phyloP scores from a whole-genome alignment of 2,113 vertebrate genomes.

The Pseudopodoces humilis region DNA sequence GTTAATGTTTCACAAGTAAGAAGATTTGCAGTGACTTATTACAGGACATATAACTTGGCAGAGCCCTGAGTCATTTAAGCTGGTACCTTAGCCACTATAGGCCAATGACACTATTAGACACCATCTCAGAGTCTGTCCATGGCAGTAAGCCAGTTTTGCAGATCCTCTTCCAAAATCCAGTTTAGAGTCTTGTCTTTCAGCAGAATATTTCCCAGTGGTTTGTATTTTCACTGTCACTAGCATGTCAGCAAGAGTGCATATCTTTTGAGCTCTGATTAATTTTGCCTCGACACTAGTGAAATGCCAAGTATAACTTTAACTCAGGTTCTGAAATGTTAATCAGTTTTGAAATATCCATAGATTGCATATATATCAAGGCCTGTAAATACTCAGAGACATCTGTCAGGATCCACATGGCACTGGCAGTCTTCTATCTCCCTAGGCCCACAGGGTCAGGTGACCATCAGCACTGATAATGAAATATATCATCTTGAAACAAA shows the following conservation, averaged over 20 bases:
- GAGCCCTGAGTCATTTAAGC: neutral
- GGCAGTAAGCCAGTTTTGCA: neutral
- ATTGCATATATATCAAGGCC: neutral
- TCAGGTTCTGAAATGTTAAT: slow-evolving; percentile 30
- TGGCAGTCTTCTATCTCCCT: neutral
- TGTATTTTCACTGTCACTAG: neutral
- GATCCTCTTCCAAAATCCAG: neutral
- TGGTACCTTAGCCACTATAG: neutral
- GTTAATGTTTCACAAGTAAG: neutral
- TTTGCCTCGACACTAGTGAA: neutral
- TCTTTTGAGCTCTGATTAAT: slow-evolving; percentile 13
- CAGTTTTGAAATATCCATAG: neutral
- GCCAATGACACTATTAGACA: neutral
- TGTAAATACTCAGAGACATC: neutral
- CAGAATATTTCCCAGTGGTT: neutral
- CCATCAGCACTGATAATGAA: neutral
- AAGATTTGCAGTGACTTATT: slow-evolving; percentile 1
- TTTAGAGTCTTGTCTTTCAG: neutral
- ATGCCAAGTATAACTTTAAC: slow-evolving; percentile 14
- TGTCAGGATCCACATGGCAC: neutral
- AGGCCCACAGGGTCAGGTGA: neutral
- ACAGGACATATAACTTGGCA: neutral
- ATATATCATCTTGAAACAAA: neutral
- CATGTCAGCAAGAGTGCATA: neutral
- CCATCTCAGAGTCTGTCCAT: neutral